A percentile compares a stretch with the other conserved stretches of the same genome.
These are phyloP conservation scores for Pelodytes ibericus DNA, from an alignment of 2,797 vertebrate genomes.

Conservation along the genomic window DNA sequence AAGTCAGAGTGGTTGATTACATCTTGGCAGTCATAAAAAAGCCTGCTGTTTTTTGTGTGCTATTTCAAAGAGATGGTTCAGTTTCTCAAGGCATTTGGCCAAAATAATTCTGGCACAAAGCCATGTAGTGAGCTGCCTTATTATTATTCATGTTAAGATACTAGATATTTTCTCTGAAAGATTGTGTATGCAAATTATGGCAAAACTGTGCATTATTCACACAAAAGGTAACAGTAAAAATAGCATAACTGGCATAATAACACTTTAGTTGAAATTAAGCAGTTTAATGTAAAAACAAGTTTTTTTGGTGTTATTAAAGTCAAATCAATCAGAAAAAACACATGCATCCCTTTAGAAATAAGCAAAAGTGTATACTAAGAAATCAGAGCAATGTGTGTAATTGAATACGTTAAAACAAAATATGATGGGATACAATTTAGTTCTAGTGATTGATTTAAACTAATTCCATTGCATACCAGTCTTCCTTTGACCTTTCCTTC, in stretches of 20 bases:
- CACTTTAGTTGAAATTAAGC: neutral
- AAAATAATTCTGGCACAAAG: slow-evolving; percentile 40
- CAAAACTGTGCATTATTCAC: neutral
- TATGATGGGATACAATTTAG: no score
- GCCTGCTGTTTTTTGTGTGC: slow-evolving; percentile 56
- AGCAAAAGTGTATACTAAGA: no score
- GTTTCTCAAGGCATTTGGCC: slow-evolving; percentile 50
- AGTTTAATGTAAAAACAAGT: neutral
- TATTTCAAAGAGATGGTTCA: slow-evolving; percentile 58
- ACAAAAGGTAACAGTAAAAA: neutral
- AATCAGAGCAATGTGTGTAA: no score
- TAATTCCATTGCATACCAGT: no score
- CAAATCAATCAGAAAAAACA: no score
- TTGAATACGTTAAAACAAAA: no score
- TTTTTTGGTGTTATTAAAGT: neutral
- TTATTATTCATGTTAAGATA: slow-evolving; percentile 41
- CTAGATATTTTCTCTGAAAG: slow-evolving; percentile 27
- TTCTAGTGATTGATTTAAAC: no score
- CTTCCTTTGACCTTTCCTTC: no score
- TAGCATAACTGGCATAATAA: neutral
- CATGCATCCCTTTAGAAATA: no score
- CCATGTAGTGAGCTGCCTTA: slow-evolving; percentile 33
- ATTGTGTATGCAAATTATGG: slow-evolving; percentile 16
- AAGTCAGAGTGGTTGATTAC: slow-evolving; percentile 46
- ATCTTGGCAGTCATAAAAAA: slow-evolving; percentile 49